Percentiles rank a stretch among this genome's conserved stretches.
Conservation (phyloP, 2,888 invertebrate species). For the Torymus auratus region DNA sequence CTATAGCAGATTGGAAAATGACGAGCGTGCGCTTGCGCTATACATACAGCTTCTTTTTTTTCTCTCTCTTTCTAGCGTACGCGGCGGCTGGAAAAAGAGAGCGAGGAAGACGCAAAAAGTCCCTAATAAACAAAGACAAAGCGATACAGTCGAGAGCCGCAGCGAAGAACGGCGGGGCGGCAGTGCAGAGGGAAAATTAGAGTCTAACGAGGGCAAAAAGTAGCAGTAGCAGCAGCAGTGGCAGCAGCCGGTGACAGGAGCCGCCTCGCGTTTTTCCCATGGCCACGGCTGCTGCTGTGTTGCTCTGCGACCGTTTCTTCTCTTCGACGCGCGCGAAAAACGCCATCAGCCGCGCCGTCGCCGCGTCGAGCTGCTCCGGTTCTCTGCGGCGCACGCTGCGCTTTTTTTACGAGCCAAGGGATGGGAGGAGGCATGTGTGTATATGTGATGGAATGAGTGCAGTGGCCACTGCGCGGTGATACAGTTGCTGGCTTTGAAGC, state of each 20-base stretch:
- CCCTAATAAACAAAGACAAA: slow-evolving; percentile 34
- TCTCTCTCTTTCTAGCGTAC: too few species aligned
- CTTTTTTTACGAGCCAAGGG: too few species aligned
- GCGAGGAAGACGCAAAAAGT: slow-evolving; percentile 10
- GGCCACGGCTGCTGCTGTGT: slow-evolving; percentile 3
- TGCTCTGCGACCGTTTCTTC: slow-evolving; percentile 23
- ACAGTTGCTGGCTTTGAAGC: too few species aligned
- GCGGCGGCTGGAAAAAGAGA: background rate
- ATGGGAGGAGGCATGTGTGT: too few species aligned
- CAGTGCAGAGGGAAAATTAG: slow-evolving; percentile 49
- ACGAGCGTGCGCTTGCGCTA: slow-evolving; percentile 10
- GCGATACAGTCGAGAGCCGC: background rate
- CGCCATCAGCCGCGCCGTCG: background rate
- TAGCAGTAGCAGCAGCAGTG: background rate
- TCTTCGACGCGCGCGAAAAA: slow-evolving; percentile 40
- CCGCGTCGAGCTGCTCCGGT: too few species aligned
- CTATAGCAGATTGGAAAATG: slow-evolving; percentile 47
- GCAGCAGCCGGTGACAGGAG: slow-evolving; percentile 42
- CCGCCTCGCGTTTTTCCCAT: slow-evolving; percentile 30
- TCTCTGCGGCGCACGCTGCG: too few species aligned
- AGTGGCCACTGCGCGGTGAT: too few species aligned
- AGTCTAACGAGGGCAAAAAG: slow-evolving; percentile 48
- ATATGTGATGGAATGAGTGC: too few species aligned
- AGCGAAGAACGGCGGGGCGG: slow-evolving; percentile 1
- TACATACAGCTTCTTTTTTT: too few species aligned